These are phyloP conservation scores for Phymorhynchus buccinoides DNA, from an alignment of 1,140 invertebrate genomes.

Conservation along the genomic window DNA sequence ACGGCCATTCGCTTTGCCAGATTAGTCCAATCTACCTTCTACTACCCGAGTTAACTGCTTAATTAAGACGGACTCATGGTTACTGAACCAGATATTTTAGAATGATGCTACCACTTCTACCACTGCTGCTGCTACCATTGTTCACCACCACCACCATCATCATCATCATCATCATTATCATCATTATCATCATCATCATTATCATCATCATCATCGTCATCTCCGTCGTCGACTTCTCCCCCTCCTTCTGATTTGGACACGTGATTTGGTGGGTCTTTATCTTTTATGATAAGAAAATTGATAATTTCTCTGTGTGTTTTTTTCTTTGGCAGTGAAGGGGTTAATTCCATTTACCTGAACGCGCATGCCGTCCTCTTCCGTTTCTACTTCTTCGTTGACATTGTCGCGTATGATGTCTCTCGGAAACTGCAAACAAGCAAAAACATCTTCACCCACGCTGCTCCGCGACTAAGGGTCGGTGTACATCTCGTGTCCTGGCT, in stretches of 20 bases:
- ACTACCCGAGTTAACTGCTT: too few species aligned
- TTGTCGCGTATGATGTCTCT: not conserved
- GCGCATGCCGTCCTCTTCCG: not conserved
- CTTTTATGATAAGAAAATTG: not conserved
- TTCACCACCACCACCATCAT: not conserved
- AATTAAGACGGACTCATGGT: not conserved
- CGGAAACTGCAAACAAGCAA: slow-evolving; percentile 20
- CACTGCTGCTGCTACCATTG: not conserved
- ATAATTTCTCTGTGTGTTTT: not conserved
- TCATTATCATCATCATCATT: not conserved
- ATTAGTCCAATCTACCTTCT: too few species aligned
- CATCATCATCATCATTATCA: not conserved
- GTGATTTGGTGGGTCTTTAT: not conserved
- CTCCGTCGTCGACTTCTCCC: not conserved
- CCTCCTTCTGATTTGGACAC: not conserved
- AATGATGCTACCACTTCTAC: not conserved
- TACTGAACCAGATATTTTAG: not conserved
- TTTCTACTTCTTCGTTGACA: slow-evolving; percentile 4
- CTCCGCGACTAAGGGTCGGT: too few species aligned
- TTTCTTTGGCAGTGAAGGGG: not conserved
- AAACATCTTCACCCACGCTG: not conserved
- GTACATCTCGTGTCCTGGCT: too few species aligned
- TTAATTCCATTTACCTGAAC: not conserved
- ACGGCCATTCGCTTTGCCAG: too few species aligned
- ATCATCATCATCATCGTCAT: too few species aligned